Evolutionary conservation across 2,888 invertebrate species (phyloP).

Genomic region (Trachelus tabidus): DNA sequence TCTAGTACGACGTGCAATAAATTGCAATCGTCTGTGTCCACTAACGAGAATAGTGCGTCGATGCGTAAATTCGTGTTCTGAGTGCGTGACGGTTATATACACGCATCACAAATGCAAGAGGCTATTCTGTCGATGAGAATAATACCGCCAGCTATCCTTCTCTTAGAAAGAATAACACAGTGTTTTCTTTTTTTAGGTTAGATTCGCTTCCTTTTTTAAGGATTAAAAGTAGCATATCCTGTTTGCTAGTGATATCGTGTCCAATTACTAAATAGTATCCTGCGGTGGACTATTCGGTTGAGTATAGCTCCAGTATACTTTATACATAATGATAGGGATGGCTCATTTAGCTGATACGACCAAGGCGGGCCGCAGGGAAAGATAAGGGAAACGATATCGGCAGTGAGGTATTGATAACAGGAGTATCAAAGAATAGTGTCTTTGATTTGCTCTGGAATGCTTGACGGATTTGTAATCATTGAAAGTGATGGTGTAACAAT

Average conservation of each 20-base stretch:
- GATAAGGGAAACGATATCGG: not conserved
- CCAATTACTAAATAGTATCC: not conserved
- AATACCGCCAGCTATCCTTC: not conserved
- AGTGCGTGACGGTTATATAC: not conserved
- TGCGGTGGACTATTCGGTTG: not conserved
- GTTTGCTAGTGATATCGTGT: not conserved
- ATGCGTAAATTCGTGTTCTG: not conserved
- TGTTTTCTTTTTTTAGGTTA: not conserved
- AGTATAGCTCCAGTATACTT: not conserved
- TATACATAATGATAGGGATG: not conserved
- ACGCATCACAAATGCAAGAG: not conserved
- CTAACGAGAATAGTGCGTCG: not conserved
- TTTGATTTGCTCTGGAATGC: not conserved
- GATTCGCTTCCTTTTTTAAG: not conserved
- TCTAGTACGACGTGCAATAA: not conserved
- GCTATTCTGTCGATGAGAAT: not conserved
- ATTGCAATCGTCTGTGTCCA: not conserved
- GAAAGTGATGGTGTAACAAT: not conserved
- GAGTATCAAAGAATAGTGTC: not conserved
- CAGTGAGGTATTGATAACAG: not conserved
- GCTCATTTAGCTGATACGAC: not conserved
- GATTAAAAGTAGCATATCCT: not conserved
- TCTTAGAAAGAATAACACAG: not conserved
- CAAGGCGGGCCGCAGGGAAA: not conserved
- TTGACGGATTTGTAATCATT: not conserved